Percentiles rank a stretch among this genome's conserved stretches.
Conservation (phyloP, 2,888 invertebrate genomes). For the Drosophila nr. perissopoda region DNA sequence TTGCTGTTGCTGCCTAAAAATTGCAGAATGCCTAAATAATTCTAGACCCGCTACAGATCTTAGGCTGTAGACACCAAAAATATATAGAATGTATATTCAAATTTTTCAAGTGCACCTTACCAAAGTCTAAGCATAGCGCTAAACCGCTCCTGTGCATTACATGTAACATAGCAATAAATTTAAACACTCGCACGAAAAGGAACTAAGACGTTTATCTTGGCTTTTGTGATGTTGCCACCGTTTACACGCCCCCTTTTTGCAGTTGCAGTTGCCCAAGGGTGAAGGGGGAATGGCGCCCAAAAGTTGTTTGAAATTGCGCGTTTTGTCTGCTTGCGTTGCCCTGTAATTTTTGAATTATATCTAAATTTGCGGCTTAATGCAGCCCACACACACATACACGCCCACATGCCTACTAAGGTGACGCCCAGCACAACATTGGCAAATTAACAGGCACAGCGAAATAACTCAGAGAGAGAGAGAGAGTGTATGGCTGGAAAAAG, state of each 20-base stretch:
- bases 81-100: neutral
- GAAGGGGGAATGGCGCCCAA: slow-evolving; percentile 19
- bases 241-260: slow-evolving; percentile 18
- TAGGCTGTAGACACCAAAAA: neutral
- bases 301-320: slow-evolving; percentile 56
- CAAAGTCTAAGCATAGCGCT: slow-evolving; percentile 2
- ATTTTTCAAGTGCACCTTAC: neutral
- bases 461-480: neutral
- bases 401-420: slow-evolving; percentile 14
- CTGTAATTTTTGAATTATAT: slow-evolving; percentile 82
- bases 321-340: slow-evolving; percentile 52
- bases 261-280: slow-evolving; percentile 14
- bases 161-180: slow-evolving; percentile 58
- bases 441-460: slow-evolving; percentile 21
- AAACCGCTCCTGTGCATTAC: slow-evolving; percentile 58
- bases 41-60: neutral
- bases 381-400: slow-evolving; percentile 15
- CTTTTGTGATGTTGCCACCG: slow-evolving; percentile 36
- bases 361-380: slow-evolving; percentile 63
- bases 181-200: slow-evolving; percentile 54
- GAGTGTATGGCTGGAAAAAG: slow-evolving; percentile 14
- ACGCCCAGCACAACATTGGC: slow-evolving; percentile 24
- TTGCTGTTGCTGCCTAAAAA: neutral
- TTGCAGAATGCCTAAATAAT: neutral
- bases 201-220: slow-evolving; percentile 71